A percentile compares a stretch with the other conserved stretches of the same genome.
Evolutionary conservation across 2,888 invertebrate genomes (phyloP).

Genomic region (Oxycera nigricornis): DNA sequence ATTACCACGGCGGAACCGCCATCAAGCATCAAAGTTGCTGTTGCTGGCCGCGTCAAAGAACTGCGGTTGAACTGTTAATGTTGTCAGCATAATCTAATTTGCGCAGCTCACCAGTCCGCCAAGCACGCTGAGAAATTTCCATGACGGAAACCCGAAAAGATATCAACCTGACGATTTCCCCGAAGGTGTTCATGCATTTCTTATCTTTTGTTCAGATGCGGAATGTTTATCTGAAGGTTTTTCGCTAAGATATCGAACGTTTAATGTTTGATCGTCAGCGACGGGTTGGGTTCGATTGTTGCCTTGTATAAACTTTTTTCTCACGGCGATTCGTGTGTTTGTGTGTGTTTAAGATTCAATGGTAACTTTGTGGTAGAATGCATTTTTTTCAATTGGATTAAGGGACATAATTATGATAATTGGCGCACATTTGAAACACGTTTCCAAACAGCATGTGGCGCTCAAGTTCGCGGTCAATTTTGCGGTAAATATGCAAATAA

Average conservation of each 20-base stretch:
- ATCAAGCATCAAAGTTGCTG: not conserved
- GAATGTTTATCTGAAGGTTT: not conserved
- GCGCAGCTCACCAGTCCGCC: not conserved
- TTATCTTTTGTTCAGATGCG: not conserved
- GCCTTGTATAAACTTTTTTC: not conserved
- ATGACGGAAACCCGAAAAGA: slow-evolving; percentile 18
- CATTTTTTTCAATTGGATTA: not conserved
- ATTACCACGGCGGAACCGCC: not conserved
- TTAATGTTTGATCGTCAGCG: not conserved
- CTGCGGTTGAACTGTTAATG: slow-evolving; percentile 15
- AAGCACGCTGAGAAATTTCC: not conserved
- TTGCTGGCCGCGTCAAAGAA: not conserved
- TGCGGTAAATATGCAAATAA: not conserved
- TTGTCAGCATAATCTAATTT: slow-evolving; percentile 32
- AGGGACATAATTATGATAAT: too few species aligned
- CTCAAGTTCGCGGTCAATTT: not conserved
- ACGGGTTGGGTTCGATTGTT: not conserved
- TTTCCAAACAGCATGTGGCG: not conserved
- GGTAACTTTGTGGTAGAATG: not conserved
- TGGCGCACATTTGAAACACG: not conserved
- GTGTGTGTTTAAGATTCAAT: too few species aligned
- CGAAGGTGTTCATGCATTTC: not conserved
- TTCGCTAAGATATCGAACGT: too few species aligned
- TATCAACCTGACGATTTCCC: slow-evolving; percentile 10
- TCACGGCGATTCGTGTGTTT: not conserved